A percentile compares a stretch with the other conserved stretches of the same genome.
phyloP scores from a whole-genome alignment of 2,888 invertebrate genomes.

The Calliphora vomitoria region DNA sequence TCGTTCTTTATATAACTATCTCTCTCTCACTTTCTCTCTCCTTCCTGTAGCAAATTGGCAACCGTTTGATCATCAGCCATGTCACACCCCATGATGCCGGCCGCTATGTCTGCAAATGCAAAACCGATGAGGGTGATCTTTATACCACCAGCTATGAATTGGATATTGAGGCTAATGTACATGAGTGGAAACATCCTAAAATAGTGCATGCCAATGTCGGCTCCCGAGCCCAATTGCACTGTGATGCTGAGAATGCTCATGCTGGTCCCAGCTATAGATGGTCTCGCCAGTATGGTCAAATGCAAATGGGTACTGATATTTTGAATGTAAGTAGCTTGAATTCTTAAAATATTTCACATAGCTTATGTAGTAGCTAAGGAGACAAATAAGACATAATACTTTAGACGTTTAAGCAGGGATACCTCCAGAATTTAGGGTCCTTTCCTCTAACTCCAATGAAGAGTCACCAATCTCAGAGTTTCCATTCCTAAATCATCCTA shows the following conservation, averaged over 20 bases:
- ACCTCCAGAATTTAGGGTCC: too few species aligned
- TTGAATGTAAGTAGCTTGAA: conserved; percentile 77
- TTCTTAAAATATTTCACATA: too few species aligned
- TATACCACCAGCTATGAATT: conserved; percentile 86
- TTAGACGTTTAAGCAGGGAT: too few species aligned
- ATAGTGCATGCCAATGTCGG: conserved; percentile 85
- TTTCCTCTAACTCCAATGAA: too few species aligned
- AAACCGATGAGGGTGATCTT: conserved; percentile 86
- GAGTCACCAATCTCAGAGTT: too few species aligned
- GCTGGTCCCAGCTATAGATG: conserved; percentile 80
- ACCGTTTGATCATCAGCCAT: conserved; percentile 88
- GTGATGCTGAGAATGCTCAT: conserved; percentile 84
- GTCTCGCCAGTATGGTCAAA: conserved; percentile 83
- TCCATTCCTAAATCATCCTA: too few species aligned
- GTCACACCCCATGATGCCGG: conserved; percentile 93
- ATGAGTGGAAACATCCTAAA: conserved; percentile 81
- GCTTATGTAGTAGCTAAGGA: too few species aligned
- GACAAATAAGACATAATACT: too few species aligned
- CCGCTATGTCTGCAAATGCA: conserved; percentile 91
- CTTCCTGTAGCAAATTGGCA: conserved; percentile 82
- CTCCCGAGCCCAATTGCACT: conserved; percentile 88
- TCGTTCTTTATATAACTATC: background rate
- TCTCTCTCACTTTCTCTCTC: background rate
- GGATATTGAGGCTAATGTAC: conserved; percentile 80
- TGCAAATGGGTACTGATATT: conserved; percentile 80